These are phyloP conservation scores for Heteromormyrus szaboi DNA, from an alignment of 2,797 vertebrate species.

Conservation along the genomic window DNA sequence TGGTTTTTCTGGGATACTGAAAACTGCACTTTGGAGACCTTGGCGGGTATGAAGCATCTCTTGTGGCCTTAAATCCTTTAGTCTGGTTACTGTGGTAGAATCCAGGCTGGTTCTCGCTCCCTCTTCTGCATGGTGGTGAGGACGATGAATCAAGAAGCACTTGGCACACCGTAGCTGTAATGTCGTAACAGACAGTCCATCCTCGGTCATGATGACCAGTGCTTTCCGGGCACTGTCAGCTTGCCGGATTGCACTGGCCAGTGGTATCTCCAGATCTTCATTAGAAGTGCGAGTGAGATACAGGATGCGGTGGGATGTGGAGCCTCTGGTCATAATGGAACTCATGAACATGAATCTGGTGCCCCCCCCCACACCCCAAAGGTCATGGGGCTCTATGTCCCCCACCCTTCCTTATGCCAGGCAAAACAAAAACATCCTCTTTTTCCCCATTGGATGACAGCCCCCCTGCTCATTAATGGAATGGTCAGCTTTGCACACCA, in stretches of 20 bases:
- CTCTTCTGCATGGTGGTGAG: neutral
- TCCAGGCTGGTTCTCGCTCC: neutral
- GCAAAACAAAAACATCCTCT: neutral
- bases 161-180: neutral
- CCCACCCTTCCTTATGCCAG: neutral
- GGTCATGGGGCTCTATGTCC: neutral
- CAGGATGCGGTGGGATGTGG: neutral
- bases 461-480: neutral
- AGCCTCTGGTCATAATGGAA: neutral
- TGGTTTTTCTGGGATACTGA: neutral
- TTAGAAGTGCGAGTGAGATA: neutral
- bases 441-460: neutral
- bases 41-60: neutral
- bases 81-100: neutral
- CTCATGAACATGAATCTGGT: neutral
- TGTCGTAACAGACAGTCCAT: neutral
- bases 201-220: neutral
- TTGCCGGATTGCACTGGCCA: neutral
- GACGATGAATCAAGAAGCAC: neutral
- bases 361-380: neutral
- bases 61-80: neutral
- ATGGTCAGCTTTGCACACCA: neutral
- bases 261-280: neutral
- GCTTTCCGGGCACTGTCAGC: neutral
- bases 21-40: constrained; percentile 5